These are phyloP conservation scores for Hippoglossus stenolepis DNA, from an alignment of 2,113 vertebrate species.

Conservation along the genomic window DNA sequence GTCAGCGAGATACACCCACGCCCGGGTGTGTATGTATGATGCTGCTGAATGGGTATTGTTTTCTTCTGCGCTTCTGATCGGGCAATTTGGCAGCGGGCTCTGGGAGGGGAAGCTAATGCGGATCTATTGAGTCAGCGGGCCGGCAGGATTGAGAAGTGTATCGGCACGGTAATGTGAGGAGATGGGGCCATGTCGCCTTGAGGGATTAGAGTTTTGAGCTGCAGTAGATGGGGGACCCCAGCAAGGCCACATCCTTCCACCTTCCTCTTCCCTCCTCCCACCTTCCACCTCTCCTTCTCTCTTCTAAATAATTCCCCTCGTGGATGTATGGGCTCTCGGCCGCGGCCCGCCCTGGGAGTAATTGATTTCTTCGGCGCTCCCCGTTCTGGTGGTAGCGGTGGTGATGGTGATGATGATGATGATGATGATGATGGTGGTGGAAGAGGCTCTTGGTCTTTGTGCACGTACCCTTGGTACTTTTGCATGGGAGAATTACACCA, in stretches of 20 bases:
- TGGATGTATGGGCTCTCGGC: conserved; percentile 55
- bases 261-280: conserved; percentile 41
- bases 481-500: conserved; percentile 40
- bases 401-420: background rate
- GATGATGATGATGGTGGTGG: conserved; percentile 6
- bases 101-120: conserved; percentile 66
- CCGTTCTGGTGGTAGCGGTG: conserved; percentile 27
- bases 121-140: conserved; percentile 72
- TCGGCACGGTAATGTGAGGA: conserved; percentile 64
- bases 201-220: conserved; percentile 69
- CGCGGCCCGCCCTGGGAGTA: conserved; percentile 56
- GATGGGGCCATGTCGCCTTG: conserved; percentile 61
- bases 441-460: conserved; percentile 39
- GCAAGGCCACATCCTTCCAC: conserved; percentile 52
- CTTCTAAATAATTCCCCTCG: conserved; percentile 61
- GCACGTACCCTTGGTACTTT: conserved; percentile 31
- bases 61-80: conserved; percentile 49
- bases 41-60: conserved; percentile 70
- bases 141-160: conserved; percentile 69
- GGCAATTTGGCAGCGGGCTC: conserved; percentile 64
- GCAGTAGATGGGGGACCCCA: conserved; percentile 57
- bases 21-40: conserved; percentile 15
- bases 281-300: conserved; percentile 43
- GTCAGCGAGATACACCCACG: conserved; percentile 23
- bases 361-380: conserved; percentile 71